phyloP scores from a whole-genome alignment of 2,888 invertebrate species.

The Andrena bicolor region DNA sequence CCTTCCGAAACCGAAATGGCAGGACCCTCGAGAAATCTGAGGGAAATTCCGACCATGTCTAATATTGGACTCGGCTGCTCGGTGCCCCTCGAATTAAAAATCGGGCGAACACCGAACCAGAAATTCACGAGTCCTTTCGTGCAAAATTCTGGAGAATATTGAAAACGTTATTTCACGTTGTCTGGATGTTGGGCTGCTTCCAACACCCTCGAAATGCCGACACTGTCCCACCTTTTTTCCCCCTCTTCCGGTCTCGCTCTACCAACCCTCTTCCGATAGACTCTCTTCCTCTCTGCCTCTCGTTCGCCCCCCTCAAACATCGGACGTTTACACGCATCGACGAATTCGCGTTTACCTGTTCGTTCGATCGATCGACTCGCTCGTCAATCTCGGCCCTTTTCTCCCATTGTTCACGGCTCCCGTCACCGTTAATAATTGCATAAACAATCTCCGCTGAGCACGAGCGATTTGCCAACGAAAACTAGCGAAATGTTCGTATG shows the following conservation, averaged over 20 bases:
- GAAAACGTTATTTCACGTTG: slow-evolving; percentile 74
- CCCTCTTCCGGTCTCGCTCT: slow-evolving; percentile 11
- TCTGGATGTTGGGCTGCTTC: slow-evolving; percentile 65
- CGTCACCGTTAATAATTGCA: slow-evolving; percentile 63
- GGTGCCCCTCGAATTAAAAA: slow-evolving; percentile 25
- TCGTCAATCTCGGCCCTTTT: slow-evolving; percentile 41
- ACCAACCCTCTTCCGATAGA: slow-evolving; percentile 6
- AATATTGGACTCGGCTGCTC: neutral
- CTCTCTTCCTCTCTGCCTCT: neutral
- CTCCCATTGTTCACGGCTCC: slow-evolving; percentile 22
- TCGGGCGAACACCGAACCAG: neutral
- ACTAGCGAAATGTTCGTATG: neutral
- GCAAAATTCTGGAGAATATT: slow-evolving; percentile 68
- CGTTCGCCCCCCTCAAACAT: slow-evolving; percentile 15
- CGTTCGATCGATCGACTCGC: slow-evolving; percentile 58
- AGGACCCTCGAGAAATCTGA: neutral
- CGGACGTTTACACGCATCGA: slow-evolving; percentile 55
- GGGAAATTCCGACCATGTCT: neutral
- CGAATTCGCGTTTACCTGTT: slow-evolving; percentile 55
- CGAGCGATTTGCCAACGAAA: slow-evolving; percentile 22
- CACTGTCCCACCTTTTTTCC: slow-evolving; percentile 21
- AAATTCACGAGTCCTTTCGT: slow-evolving; percentile 46
- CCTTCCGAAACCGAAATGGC: neutral
- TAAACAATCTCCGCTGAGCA: slow-evolving; percentile 40
- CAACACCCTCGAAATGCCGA: slow-evolving; percentile 44